Evolutionary conservation across 2,888 invertebrate species (phyloP).

Genomic region (Leucozona laternaria): DNA sequence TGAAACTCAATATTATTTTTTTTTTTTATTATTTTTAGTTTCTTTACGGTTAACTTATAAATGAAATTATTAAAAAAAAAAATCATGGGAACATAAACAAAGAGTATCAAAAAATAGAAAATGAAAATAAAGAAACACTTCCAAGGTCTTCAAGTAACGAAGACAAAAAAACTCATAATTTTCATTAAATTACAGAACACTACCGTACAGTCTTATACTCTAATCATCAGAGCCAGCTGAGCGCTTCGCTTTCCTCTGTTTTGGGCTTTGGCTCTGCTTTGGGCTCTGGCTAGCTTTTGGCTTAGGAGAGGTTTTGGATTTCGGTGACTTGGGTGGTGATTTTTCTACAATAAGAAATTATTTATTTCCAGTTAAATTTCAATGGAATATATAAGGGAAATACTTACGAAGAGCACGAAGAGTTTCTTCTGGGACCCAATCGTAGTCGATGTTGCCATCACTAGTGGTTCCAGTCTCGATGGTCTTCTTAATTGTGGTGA

Average conservation of each 20-base stretch:
- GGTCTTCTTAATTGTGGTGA: slow-evolving; percentile 85
- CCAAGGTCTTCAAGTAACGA: slow-evolving; percentile 75
- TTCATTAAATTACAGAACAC: slow-evolving; percentile 69
- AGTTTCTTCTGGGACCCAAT: slow-evolving; percentile 98
- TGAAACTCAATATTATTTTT: slow-evolving; percentile 37
- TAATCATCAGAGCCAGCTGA: slow-evolving; percentile 89
- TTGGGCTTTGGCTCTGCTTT: slow-evolving; percentile 88
- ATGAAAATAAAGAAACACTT: slow-evolving; percentile 48
- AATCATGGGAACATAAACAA: slow-evolving; percentile 59
- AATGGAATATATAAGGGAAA: background rate
- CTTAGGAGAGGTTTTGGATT: slow-evolving; percentile 85
- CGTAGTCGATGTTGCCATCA: slow-evolving; percentile 97
- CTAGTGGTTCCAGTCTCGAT: slow-evolving; percentile 96
- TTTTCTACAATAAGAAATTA: slow-evolving; percentile 86
- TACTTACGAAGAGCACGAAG: slow-evolving; percentile 92
- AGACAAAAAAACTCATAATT: slow-evolving; percentile 72
- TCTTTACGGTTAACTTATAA: slow-evolving; percentile 39
- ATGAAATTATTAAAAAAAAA: slow-evolving; percentile 38
- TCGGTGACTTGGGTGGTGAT: slow-evolving; percentile 87
- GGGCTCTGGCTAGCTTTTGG: slow-evolving; percentile 87
- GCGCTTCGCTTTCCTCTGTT: slow-evolving; percentile 91
- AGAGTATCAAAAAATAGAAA: slow-evolving; percentile 65
- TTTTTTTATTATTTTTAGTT: slow-evolving; percentile 21
- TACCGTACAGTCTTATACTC: slow-evolving; percentile 78
- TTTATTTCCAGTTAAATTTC: background rate